Base-by-base conservation (phyloP, 2,797 vertebrate species). In the Dicrostonyx torquatus region DNA sequence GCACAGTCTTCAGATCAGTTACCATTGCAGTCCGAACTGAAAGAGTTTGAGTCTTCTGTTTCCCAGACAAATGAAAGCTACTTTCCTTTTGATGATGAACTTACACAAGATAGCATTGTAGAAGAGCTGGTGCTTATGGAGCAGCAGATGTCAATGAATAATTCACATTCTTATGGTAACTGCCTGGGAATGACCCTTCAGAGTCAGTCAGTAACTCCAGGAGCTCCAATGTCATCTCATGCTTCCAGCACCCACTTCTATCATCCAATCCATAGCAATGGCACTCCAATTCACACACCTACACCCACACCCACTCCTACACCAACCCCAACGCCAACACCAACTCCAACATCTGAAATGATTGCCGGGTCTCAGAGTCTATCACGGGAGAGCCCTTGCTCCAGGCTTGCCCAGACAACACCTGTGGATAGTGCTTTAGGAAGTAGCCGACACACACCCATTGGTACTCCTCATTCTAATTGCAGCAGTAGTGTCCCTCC, bases 121-220 rank as follows among this genome's bases (percentile, higher is more conserved):
- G 99, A 99, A 98, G 99, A 99, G 97, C 98, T 99, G 96, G 99
- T 99, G 95, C 99, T 99, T 97, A 99, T 99, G 99, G 99, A 99
- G 96, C 99, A 99, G 98, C 99, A 99, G 95, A 99, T 99, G 99
- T 99, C 99, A 55, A 98, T 99, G 92, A 99, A 99, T 98, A 99
- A 98, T 96, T 98, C 99, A 87, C 99, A 99, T 97, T 96, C 98
- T 91, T 99, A 99, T 0, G 93, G 98, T 37, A 97, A 97, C 93
- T 99, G 99, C 93, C 98, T 99, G 24, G 99, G 99, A 45, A 98
- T 98, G 97, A 55, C 98, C 2, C 97, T 99, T 78, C 99, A 99
- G 95, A 98, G 97, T 95, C 99, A 99, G 88, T 98, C 99, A 1
- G 60, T 98, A 20, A 95, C 97, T 62, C 98, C 98, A 82, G 98